A percentile compares a stretch with the other conserved stretches of the same genome.
phyloP scores from a whole-genome alignment of 2,888 invertebrate species.

The Encarsia formosa region DNA sequence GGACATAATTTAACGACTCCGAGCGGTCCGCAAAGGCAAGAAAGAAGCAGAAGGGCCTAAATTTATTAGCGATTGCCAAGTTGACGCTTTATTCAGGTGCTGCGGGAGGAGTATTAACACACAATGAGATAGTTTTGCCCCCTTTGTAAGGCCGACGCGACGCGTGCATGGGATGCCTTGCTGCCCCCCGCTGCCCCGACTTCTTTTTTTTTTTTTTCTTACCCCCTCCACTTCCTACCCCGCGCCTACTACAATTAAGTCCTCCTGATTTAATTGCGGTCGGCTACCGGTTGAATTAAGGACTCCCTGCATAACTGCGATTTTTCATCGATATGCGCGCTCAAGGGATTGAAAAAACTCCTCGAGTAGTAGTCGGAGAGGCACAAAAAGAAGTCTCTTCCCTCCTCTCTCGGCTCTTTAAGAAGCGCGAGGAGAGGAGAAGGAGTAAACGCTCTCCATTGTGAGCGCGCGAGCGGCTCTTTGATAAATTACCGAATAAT shows the following conservation, averaged over 20 bases:
- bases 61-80: conserved; percentile 24
- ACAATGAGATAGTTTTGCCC: conserved; percentile 49
- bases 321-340: conserved; percentile 33
- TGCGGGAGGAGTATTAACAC: conserved; percentile 48
- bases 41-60: conserved; percentile 30
- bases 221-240: neutral
- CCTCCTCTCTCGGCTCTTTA: neutral
- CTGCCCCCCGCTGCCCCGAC: conserved; percentile 5
- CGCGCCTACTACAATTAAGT: neutral
- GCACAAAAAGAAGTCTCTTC: no score
- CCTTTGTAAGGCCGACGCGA: no score
- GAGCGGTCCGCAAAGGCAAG: conserved; percentile 12
- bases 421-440: conserved; percentile 13
- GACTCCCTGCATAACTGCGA: conserved; percentile 33
- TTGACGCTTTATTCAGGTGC: conserved; percentile 27
- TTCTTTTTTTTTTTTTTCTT: neutral
- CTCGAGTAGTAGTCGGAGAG: no score
- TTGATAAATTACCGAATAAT: conserved; percentile 54
- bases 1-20: neutral
- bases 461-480: conserved; percentile 41
- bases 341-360: no score
- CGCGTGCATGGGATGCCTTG: no score
- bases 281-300: conserved; percentile 27
- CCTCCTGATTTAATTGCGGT: no score
- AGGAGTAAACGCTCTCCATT: conserved; percentile 36